phyloP scores from a whole-genome alignment of 1,140 invertebrate genomes.

The Formica selysi region DNA sequence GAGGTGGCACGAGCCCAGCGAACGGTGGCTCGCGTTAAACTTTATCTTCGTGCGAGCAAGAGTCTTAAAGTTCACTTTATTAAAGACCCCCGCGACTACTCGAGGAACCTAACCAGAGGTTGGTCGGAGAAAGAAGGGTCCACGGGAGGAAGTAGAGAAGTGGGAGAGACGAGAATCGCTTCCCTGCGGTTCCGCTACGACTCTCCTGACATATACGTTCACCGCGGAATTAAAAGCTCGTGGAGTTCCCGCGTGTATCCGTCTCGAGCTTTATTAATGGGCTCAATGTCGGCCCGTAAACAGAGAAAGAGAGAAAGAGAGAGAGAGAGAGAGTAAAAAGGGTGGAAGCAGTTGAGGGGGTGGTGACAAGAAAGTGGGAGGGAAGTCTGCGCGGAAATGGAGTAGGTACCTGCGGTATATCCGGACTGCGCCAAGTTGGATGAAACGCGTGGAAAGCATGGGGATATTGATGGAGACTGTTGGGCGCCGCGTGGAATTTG shows the following conservation, averaged over 20 bases:
- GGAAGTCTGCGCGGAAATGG: conserved; percentile 47
- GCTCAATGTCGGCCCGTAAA: conserved; percentile 63
- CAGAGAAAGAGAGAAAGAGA: conserved; percentile 17
- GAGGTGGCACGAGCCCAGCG: conserved; percentile 60
- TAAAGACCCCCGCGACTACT: conserved; percentile 80
- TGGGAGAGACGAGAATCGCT: conserved; percentile 41
- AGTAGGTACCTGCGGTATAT: conserved; percentile 58
- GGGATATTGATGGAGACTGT: conserved; percentile 60
- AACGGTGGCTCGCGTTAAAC: conserved; percentile 78
- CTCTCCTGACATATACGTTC: conserved; percentile 73
- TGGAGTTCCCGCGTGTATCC: conserved; percentile 72
- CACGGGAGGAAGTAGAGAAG: not conserved
- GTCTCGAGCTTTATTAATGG: conserved; percentile 75
- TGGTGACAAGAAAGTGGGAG: not conserved
- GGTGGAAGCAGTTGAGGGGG: not conserved
- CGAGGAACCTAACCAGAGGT: conserved; percentile 47
- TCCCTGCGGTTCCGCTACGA: conserved; percentile 67
- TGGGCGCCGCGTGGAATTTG: conserved; percentile 57
- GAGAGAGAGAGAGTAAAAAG: conserved; percentile 25
- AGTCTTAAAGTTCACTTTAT: conserved; percentile 84
- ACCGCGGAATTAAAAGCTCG: conserved; percentile 78
- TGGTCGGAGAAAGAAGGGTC: conserved; percentile 22
- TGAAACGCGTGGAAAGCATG: conserved; percentile 51
- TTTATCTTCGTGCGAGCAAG: conserved; percentile 79
- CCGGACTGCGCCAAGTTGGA: conserved; percentile 51